These are phyloP conservation scores for Ditylenchus dipsaci DNA, from an alignment of 1,140 invertebrate genomes.

Conservation along the genomic window DNA sequence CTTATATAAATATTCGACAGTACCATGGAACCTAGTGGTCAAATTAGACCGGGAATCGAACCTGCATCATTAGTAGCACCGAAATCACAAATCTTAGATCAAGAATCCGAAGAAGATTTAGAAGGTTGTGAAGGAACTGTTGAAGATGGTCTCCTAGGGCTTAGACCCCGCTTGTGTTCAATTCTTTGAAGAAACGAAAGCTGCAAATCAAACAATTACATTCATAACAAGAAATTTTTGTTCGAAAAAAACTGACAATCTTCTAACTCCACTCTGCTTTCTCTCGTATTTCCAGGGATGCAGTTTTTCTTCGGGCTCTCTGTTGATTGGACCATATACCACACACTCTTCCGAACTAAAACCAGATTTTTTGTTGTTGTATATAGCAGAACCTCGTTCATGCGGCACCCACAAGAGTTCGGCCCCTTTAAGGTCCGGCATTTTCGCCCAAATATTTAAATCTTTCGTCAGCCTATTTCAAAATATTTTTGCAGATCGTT, in stretches of 20 bases:
- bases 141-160: constrained; percentile 17
- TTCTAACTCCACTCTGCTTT: constrained; percentile 53
- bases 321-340: constrained; percentile 88
- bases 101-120: background rate
- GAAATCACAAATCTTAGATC: background rate
- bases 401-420: no score
- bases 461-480: no score
- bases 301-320: constrained; percentile 86
- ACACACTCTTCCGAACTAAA: constrained; percentile 69
- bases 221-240: constrained; percentile 10
- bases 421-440: no score
- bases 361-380: no score
- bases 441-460: no score
- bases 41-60: no score
- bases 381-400: no score
- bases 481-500: no score
- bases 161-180: constrained; percentile 17
- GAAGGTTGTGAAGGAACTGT: background rate
- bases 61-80: background rate
- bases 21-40: no score
- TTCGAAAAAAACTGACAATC: constrained; percentile 49
- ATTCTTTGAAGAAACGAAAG: constrained; percentile 33
- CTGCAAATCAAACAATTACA: constrained; percentile 13
- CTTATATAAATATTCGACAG: no score
- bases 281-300: constrained; percentile 59